These are phyloP conservation scores for Tholera decimalis DNA, from an alignment of 2,888 invertebrate species.

Conservation along the genomic window DNA sequence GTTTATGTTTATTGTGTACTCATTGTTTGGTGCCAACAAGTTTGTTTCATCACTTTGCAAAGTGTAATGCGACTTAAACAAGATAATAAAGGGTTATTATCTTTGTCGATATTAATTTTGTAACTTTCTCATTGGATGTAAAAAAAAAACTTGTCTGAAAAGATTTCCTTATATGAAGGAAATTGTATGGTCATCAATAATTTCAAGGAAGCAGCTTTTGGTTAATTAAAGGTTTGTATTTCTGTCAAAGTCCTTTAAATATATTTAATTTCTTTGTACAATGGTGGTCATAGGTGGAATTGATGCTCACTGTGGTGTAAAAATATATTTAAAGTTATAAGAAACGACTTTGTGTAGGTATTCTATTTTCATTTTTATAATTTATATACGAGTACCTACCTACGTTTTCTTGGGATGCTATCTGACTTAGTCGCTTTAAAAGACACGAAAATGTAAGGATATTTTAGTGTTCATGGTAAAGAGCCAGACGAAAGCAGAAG, in stretches of 20 bases:
- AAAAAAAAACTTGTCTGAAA: constrained; percentile 40
- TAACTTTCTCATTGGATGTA: constrained; percentile 42
- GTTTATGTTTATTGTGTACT: constrained; percentile 87
- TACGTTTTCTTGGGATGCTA: too few species aligned
- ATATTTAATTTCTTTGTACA: neutral
- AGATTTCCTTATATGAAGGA: constrained; percentile 21
- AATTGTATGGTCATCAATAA: constrained; percentile 17
- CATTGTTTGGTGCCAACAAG: constrained; percentile 84
- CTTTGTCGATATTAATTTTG: constrained; percentile 62
- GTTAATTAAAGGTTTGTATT: neutral
- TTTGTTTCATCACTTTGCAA: constrained; percentile 76
- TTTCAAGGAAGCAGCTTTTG: neutral
- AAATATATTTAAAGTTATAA: too few species aligned
- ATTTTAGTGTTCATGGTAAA: too few species aligned
- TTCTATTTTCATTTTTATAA: too few species aligned
- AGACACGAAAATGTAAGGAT: too few species aligned
- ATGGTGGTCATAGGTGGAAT: too few species aligned
- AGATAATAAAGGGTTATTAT: constrained; percentile 70
- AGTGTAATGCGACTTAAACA: constrained; percentile 77
- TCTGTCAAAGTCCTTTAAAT: neutral
- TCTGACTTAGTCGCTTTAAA: too few species aligned
- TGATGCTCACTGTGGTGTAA: too few species aligned
- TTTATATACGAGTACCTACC: too few species aligned
- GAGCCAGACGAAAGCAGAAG: too few species aligned
- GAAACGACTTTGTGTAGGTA: too few species aligned